phyloP scores from a whole-genome alignment of 2,797 vertebrate species.

The Ambastaia sidthimunki region DNA sequence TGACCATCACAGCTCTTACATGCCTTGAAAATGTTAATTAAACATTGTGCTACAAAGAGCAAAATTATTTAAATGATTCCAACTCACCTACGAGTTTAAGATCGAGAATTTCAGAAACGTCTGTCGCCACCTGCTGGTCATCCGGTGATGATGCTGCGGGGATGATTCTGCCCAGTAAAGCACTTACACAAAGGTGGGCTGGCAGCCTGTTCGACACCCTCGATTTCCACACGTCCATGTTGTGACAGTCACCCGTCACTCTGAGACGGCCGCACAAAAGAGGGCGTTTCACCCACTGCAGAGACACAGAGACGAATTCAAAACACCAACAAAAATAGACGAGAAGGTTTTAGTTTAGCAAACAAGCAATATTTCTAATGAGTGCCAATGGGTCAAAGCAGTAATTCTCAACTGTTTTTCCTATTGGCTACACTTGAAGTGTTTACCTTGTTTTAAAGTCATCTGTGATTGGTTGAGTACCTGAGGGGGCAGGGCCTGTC shows the following conservation, averaged over 20 bases:
- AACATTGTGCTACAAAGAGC: background rate
- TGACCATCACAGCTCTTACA: background rate
- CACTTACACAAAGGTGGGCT: slow-evolving; percentile 73
- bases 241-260: background rate
- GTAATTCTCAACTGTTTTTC: too few relatives aligned
- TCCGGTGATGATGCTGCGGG: background rate
- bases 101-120: background rate
- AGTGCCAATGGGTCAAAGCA: too few relatives aligned
- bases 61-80: background rate
- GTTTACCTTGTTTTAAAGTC: background rate
- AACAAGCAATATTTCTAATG: background rate
- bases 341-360: too few relatives aligned
- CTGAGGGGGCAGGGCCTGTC: slow-evolving; percentile 83
- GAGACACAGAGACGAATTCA: background rate
- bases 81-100: background rate
- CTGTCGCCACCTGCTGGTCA: background rate
- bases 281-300: slow-evolving; percentile 89
- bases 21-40: too few relatives aligned
- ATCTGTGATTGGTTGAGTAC: slow-evolving; percentile 67
- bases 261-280: slow-evolving; percentile 73
- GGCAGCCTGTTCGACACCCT: background rate
- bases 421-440: background rate
- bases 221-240: background rate
- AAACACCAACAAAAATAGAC: background rate
- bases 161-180: slow-evolving; percentile 80